Percentiles rank a stretch among this genome's conserved stretches.
phyloP scores from a whole-genome alignment of 2,797 vertebrate genomes.

The Lepilemur septentrionalis region DNA sequence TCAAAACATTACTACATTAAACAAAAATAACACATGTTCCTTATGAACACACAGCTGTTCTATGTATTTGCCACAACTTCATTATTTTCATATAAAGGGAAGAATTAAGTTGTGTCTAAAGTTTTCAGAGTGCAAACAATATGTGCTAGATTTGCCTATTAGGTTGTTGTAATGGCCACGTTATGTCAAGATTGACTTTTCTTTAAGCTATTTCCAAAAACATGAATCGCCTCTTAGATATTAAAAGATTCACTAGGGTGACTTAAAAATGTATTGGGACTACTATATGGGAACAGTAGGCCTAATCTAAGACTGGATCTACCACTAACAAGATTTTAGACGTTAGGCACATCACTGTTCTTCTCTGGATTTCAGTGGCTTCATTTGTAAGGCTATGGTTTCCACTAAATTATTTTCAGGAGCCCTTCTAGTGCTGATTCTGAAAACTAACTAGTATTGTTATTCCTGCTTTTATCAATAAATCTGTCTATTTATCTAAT shows the following conservation, averaged over 20 bases:
- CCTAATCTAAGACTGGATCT: not conserved
- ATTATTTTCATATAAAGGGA: slow-evolving; percentile 50
- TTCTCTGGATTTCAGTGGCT: not conserved
- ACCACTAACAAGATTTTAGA: not conserved
- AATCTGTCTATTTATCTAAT: not conserved
- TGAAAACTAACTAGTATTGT: not conserved
- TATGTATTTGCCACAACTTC: not conserved
- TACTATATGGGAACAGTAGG: not conserved
- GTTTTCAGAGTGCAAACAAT: not conserved
- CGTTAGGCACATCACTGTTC: not conserved
- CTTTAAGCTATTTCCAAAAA: not conserved
- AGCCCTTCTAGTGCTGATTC: not conserved
- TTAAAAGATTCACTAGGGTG: not conserved
- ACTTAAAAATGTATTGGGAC: not conserved
- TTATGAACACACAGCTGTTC: slow-evolving; percentile 58
- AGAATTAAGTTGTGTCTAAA: not conserved
- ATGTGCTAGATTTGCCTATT: not conserved
- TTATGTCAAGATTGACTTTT: not conserved
- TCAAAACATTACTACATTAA: slow-evolving; percentile 31
- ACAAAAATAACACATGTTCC: slow-evolving; percentile 52
- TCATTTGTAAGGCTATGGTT: not conserved
- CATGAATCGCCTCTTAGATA: not conserved
- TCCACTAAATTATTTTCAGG: not conserved
- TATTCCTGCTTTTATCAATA: not conserved
- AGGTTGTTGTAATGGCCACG: not conserved